Evolutionary conservation across 2,797 vertebrate genomes (phyloP).

Genomic region (Periparus ater): DNA sequence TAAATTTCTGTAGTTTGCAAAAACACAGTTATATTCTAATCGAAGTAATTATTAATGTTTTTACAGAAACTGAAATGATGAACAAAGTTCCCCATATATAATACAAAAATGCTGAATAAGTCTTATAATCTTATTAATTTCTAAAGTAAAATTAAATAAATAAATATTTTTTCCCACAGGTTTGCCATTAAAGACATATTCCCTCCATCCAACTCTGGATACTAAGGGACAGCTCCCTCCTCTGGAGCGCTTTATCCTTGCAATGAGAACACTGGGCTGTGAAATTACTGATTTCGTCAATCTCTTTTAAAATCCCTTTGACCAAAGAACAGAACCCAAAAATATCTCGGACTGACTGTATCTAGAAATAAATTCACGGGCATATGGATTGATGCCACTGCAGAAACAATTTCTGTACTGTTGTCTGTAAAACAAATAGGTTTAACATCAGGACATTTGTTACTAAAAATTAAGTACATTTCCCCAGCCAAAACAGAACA

Average conservation of each 20-base stretch:
- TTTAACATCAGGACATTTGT: not conserved
- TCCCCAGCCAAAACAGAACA: not conserved
- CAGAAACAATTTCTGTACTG: not conserved
- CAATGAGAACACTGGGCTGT: not conserved
- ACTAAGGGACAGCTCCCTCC: slow-evolving; percentile 44
- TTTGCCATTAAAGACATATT: not conserved
- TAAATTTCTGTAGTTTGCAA: not conserved
- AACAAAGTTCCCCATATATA: not conserved
- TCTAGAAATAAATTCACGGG: not conserved
- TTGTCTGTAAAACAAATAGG: not conserved
- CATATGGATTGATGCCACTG: not conserved
- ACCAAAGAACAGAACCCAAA: not conserved
- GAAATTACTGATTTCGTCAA: not conserved
- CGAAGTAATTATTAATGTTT: not conserved
- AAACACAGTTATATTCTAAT: not conserved
- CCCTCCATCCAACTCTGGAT: not conserved
- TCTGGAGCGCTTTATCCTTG: not conserved
- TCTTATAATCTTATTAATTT: not conserved
- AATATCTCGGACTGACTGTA: not conserved
- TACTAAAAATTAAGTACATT: not conserved
- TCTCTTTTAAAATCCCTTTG: not conserved
- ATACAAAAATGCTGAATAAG: fast-evolving
- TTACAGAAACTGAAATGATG: not conserved
- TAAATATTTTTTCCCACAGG: not conserved
- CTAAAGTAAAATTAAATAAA: not conserved